phyloP scores from a whole-genome alignment of 2,888 invertebrate genomes.

The Aromia moschata region DNA sequence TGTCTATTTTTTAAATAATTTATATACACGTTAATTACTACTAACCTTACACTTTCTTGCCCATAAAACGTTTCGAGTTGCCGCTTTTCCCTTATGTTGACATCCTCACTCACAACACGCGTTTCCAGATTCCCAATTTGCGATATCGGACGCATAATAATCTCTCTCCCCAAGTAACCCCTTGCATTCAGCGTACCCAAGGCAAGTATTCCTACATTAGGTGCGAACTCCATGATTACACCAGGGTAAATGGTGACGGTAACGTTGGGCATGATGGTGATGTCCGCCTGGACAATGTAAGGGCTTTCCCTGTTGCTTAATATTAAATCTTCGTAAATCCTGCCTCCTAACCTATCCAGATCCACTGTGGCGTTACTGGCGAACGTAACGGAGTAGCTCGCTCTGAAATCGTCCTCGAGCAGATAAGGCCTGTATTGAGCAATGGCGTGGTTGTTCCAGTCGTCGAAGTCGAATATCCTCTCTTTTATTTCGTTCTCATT shows the following conservation, averaged over 20 bases:
- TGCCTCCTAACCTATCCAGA: slow-evolving; percentile 78
- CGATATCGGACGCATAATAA: slow-evolving; percentile 77
- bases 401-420: slow-evolving; percentile 77
- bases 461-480: slow-evolving; percentile 96
- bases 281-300: slow-evolving; percentile 85
- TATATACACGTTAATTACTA: no score
- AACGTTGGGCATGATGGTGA: slow-evolving; percentile 96
- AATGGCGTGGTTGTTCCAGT: slow-evolving; percentile 98
- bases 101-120: slow-evolving; percentile 55
- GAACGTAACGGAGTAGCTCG: slow-evolving; percentile 78
- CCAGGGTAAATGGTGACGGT: slow-evolving; percentile 88
- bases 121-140: slow-evolving; percentile 54
- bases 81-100: slow-evolving; percentile 39
- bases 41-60: slow-evolving; percentile 71
- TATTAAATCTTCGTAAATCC: slow-evolving; percentile 73
- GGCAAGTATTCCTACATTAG: slow-evolving; percentile 95
- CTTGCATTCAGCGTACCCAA: slow-evolving; percentile 88
- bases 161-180: slow-evolving; percentile 79
- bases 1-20: no score
- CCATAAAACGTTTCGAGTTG: slow-evolving; percentile 63
- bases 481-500: slow-evolving; percentile 78
- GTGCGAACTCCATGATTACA: slow-evolving; percentile 90
- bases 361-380: slow-evolving; percentile 67
- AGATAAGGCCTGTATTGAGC: slow-evolving; percentile 91
- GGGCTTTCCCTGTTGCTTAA: slow-evolving; percentile 71